Percentiles rank a stretch among this genome's conserved stretches.
Conservation (phyloP, 2,888 invertebrate genomes). For the Asteroscopus sphinx region DNA sequence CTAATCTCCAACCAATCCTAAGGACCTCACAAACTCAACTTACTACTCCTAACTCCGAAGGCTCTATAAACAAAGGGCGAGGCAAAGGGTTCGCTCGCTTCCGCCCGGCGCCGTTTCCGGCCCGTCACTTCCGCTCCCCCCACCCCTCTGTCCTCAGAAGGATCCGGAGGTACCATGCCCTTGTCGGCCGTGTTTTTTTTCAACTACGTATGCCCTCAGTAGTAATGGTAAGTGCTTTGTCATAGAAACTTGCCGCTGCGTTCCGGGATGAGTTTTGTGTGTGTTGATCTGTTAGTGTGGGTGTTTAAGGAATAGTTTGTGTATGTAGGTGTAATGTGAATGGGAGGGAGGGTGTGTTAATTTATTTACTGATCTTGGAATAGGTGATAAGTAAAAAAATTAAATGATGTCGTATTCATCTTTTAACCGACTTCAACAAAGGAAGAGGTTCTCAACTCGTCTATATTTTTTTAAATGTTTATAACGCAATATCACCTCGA, state of each 20-base stretch:
- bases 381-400: too few species aligned
- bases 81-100: conserved; percentile 82
- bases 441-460: too few species aligned
- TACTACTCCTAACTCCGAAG: conserved; percentile 24
- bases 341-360: too few species aligned
- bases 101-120: conserved; percentile 83
- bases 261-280: conserved; percentile 14
- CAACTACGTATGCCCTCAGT: conserved; percentile 65
- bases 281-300: conserved; percentile 1
- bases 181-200: conserved; percentile 60
- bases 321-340: background rate
- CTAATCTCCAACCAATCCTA: conserved; percentile 28
- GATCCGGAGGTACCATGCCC: conserved; percentile 60
- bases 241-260: conserved; percentile 54
- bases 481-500: too few species aligned
- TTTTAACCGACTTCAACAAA: too few species aligned
- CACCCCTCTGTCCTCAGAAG: conserved; percentile 47
- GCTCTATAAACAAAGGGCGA: conserved; percentile 80
- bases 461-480: too few species aligned
- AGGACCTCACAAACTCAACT: conserved; percentile 33
- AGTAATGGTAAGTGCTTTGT: conserved; percentile 70
- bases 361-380: too few species aligned
- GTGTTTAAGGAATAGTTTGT: background rate
- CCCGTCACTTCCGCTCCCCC: conserved; percentile 67
- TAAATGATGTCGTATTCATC: too few species aligned